Base-by-base conservation (phyloP, 2,113 vertebrate genomes). In the Planiliza haematocheilus region DNA sequence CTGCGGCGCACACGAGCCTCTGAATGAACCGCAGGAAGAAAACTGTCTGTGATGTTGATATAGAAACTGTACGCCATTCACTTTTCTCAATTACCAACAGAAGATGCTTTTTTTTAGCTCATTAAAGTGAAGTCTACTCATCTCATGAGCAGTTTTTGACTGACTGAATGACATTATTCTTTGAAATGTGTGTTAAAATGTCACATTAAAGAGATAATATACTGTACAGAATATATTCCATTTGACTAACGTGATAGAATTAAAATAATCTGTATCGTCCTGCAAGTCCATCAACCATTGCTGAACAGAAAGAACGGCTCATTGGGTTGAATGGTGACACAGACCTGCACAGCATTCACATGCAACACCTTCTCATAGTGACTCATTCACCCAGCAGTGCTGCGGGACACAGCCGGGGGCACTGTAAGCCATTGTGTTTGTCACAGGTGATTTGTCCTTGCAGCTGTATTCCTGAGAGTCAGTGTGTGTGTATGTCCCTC, bases 361-460 rank as follows among this genome's bases (percentile, higher is more conserved):
- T 0, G 17, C 62, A 37, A 30, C 14, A 39, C 30, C 46, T 21
- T 49, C 39, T 50, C 8, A 6, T 41, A 14, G 37, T 60, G 39
- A 51, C 38, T 45, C 43, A 24, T 41, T 34, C 21, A 51, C 16
- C 59, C n/a, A 48, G 46, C 51, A 16, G 20, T 51, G 62, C 38
- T 74, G 60, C 7, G 11, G 34, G 52, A 69, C 60, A 42, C 51
- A 70, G 84, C 81, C 74, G 30, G 20, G 16, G 65, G 75, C 82
- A 48, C 41, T 56, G 46, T 18, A 30, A 60, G 69, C 64, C 57
- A 63, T 45, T 61, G 74, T 84, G 73, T 73, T 75, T 57, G 72
- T 86, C 75, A 79, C 81, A 81, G 80, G 79, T 85, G 68, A 86
- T 73, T 85, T 58, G 64, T 73, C 70, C 80, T 75, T 42, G 65